Conservation (phyloP, 1,140 invertebrate genomes). For the Helicoverpa armigera region DNA sequence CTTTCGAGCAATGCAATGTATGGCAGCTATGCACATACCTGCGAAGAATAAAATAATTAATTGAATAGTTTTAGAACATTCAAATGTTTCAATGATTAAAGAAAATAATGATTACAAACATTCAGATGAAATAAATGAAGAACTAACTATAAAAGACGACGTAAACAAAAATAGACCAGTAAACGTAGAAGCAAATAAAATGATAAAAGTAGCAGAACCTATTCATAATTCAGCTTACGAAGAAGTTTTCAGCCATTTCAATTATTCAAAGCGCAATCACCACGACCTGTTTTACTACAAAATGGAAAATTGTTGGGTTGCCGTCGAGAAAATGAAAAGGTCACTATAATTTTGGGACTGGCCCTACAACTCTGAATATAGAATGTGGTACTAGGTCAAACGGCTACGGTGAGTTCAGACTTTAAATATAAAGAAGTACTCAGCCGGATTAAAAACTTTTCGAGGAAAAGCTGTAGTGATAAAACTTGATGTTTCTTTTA, state of each 20-base stretch:
- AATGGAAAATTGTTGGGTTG: conserved; percentile 4
- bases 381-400: conserved; percentile 10
- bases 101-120: too few relatives aligned
- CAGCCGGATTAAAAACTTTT: conserved; percentile 4
- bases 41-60: too few relatives aligned
- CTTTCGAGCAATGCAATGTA: too few relatives aligned
- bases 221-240: background rate
- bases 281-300: background rate
- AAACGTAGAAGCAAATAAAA: background rate
- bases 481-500: conserved; percentile 16
- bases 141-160: too few relatives aligned
- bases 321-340: conserved; percentile 12
- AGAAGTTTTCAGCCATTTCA: conserved; percentile 9
- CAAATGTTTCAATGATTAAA: too few relatives aligned
- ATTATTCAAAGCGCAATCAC: conserved; percentile 10
- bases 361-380: conserved; percentile 1
- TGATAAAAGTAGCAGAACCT: background rate
- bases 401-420: background rate
- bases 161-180: too few relatives aligned
- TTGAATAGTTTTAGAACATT: too few relatives aligned
- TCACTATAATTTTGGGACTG: conserved; percentile 12
- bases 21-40: too few relatives aligned
- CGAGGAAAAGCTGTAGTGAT: background rate
- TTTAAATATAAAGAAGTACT: conserved; percentile 3
- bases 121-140: too few relatives aligned